Evolutionary conservation across 2,113 vertebrate genomes (phyloP), one percentile per base, ranked within the genome.

Genomic region (Beaufortia kweichowensis): DNA sequence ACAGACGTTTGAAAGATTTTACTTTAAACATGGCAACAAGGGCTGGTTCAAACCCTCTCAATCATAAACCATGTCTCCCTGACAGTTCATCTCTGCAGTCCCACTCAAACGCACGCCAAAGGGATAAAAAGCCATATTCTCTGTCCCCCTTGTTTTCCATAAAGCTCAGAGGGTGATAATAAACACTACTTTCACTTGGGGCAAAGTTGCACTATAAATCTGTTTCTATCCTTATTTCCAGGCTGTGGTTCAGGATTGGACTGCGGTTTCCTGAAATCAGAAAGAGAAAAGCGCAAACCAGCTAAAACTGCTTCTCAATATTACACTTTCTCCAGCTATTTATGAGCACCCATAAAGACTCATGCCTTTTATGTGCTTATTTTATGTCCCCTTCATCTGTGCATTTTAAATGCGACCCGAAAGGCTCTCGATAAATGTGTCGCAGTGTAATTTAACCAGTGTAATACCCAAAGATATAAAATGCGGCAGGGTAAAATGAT

Each of bases 301-400:
- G 67, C 43, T 33, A 64, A 76, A 81, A 77, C 39, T 74, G 75
- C 63, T 70, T 61, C 53, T 79, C 73, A 2, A 3, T 72, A 59
- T 60, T 66, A 65, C 62, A 68, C 68, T 64, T 21, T 77, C 56
- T 67, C 75, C 6, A 39, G 77, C 70, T 50, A 68, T 90, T 90
- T 86, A 88, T 85, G 33, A 62, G 53, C 79, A 15, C 64, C 85
- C 28, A 82, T 88, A 88, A 87, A 88, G 72, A 75, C 61, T 53
- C 62, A 60, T 2, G 1, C 68, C 70, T 85, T 87, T 88, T 86
- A 89, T 74, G 60, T 21, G 74, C 84, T 75, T 59, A 60, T 79
- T 84, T 80, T 75, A 84, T 67, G 48, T 62, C 64, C 60, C 55
- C 17, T 68, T 76, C 67, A 66, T 68, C 70, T 60, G 79, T 78